A percentile compares a stretch with the other conserved stretches of the same genome.
Evolutionary conservation across 2,113 vertebrate species (phyloP).

Genomic region (Pterophyllum scalare): DNA sequence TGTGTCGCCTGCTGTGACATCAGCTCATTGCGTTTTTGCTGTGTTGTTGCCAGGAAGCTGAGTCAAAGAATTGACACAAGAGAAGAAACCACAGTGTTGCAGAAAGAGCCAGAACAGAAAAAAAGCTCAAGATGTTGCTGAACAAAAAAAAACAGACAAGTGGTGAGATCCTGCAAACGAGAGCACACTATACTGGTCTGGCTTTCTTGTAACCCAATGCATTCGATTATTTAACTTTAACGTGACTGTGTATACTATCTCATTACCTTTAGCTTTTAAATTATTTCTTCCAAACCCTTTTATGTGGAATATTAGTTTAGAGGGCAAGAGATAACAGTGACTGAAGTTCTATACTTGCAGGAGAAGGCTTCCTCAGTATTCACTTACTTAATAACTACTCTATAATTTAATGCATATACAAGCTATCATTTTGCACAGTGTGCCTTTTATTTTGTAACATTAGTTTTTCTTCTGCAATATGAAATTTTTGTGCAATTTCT

Average conservation of each 20-base stretch:
- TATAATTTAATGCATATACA: background rate
- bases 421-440: background rate
- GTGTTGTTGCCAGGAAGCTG: slow-evolving; percentile 81
- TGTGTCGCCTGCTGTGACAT: background rate
- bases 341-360: background rate
- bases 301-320: background rate
- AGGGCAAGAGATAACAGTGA: background rate
- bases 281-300: background rate
- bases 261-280: background rate
- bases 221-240: background rate
- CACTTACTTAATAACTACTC: background rate
- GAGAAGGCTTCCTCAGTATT: background rate
- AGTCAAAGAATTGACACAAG: slow-evolving; percentile 69
- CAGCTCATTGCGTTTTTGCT: slow-evolving; percentile 10
- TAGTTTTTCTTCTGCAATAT: background rate
- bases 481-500: background rate
- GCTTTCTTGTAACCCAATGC: background rate
- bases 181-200: background rate
- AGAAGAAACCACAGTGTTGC: slow-evolving; percentile 66
- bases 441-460: background rate
- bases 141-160: slow-evolving; percentile 18
- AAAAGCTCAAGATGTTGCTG: slow-evolving; percentile 86
- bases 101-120: slow-evolving; percentile 64
- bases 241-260: background rate
- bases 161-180: background rate